Evolutionary conservation across 2,888 invertebrate genomes (phyloP), one percentile per base, ranked within the genome.

Genomic region (Amphipyra berbera): DNA sequence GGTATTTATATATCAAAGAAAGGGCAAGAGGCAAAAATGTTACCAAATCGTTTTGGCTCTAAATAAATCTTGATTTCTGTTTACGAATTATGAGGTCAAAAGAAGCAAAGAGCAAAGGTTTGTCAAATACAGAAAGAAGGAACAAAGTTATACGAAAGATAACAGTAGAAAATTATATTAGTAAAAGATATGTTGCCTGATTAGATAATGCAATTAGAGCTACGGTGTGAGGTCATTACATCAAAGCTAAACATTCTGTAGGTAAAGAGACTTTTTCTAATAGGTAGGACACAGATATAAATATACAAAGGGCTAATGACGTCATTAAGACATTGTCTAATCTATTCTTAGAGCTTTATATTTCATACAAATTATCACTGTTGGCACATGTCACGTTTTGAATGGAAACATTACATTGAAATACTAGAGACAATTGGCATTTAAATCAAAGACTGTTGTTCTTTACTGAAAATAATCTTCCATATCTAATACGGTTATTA

Each of bases 401-500:
- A 30, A 48, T 8, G 46, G 6, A 47, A 55, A 47, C 8, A 12
- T 13, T 12, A 33, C 10, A 47, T 15, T 27, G 10, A 14, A 46
- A 30, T 49, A 46, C 10, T 10, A 41, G 6, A 52, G 42, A 40
- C 27, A 40, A 52, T 52, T 37, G 35, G 55, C 35, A 56, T 65
- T 68, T 45, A 53, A 40, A 58, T 42, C 27, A 54, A 35, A 6
- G 6, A 30, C 21, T 12, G 8, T 42, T 55, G 33, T 57, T 57
- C 7, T 33, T 35, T 8, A 42, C 14, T 13, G 5, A 35, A 33
- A 46, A 58, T 12, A 53, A 45, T 33, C n/a, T 13, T n/a, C 38
- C 30, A 38, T 52, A 46, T 38, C 50, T 57, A 49, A 60, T 44
- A 38, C 9, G 7, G 12, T 40, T n/a, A 56, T 54, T 54, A 48